Evolutionary conservation across 2,797 vertebrate species (phyloP).

Genomic region (Peromyscus aztecus): DNA sequence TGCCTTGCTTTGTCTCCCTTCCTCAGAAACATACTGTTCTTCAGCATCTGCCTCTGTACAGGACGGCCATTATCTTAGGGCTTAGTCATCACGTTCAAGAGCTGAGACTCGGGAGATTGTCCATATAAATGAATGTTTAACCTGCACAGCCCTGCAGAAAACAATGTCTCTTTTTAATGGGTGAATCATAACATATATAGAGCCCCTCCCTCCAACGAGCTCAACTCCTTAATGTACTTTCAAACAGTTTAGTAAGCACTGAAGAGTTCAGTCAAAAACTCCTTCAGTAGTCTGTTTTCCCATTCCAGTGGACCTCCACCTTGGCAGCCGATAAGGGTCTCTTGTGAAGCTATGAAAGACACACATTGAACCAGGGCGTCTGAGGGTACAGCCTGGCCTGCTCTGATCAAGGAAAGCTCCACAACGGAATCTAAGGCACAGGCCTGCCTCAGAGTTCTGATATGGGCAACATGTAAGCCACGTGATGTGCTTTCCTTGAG

Average conservation of each 20-base stretch:
- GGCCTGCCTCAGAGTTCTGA: not conserved
- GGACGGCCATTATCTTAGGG: conserved; percentile 10
- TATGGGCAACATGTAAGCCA: conserved; percentile 62
- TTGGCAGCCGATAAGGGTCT: not conserved
- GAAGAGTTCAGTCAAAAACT: conserved; percentile 45
- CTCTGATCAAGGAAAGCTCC: not conserved
- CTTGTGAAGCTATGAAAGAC: not conserved
- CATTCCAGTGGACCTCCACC: not conserved
- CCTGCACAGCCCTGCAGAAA: conserved; percentile 37
- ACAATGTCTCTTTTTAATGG: conserved; percentile 61
- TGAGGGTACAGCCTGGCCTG: not conserved
- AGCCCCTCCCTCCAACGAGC: conserved; percentile 36
- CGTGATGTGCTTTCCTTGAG: conserved; percentile 68
- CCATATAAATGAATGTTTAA: conserved; percentile 62
- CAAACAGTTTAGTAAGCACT: conserved; percentile 58
- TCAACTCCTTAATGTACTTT: conserved; percentile 32
- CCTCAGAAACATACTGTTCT: conserved; percentile 9
- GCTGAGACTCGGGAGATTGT: not conserved
- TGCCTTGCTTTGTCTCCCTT: not conserved
- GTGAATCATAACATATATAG: conserved; percentile 59
- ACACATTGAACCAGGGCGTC: not conserved
- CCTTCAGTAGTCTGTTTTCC: not conserved
- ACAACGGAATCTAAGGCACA: not conserved
- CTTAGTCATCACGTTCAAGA: conserved; percentile 65
- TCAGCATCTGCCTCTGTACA: not conserved